Base-by-base conservation (phyloP, 2,113 vertebrate species). In the Trinectes maculatus region DNA sequence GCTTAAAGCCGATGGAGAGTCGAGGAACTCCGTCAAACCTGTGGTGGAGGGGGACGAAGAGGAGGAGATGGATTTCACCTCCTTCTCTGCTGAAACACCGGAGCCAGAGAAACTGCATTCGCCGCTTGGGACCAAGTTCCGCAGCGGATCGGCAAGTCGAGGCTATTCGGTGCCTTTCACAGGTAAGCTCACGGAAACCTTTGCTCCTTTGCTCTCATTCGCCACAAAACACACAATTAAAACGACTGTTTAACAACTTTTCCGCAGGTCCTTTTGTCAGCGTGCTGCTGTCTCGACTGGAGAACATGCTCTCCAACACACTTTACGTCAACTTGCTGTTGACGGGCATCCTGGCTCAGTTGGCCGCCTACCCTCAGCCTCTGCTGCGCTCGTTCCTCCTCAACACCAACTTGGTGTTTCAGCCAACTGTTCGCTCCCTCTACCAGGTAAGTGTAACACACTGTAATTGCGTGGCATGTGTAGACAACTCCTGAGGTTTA, bases 391-490 rank as follows among this genome's bases (percentile, higher is more conserved):
- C 97, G n/a, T 99, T 99, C 69, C 93, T 99, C 53, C 95, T 99
- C 86, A 99, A 98, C 91, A 97, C 96, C 84, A 99, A 95, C 89
- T 89, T 99, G 93, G 96, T 99, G 55, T 96, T 99, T 72, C 98
- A 99, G 94, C 98, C 98, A 0, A 97, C 94, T 0, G 95, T 99
- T 29, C 94, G 94, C 54, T 99, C 98, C 0, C 93, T 99, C n/a
- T 99, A 97, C 75, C 97, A 99, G 97, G 98, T 97, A 59, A 37
- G 2, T 10, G 2, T 10, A 13, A 4, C 12, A 36, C 10, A n/a
- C n/a, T n/a, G n/a, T n/a, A n/a, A n/a, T n/a, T n/a, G n/a, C n/a
- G 43, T 13, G 42, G 60, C 6, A 0, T 43, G 57, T 29, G 34
- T 13, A 16, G 48, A 12, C 22, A 22, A 10, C 34, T 22, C 8